Conservation (phyloP, 1,140 invertebrate species). For the Anthonomus grandis region DNA sequence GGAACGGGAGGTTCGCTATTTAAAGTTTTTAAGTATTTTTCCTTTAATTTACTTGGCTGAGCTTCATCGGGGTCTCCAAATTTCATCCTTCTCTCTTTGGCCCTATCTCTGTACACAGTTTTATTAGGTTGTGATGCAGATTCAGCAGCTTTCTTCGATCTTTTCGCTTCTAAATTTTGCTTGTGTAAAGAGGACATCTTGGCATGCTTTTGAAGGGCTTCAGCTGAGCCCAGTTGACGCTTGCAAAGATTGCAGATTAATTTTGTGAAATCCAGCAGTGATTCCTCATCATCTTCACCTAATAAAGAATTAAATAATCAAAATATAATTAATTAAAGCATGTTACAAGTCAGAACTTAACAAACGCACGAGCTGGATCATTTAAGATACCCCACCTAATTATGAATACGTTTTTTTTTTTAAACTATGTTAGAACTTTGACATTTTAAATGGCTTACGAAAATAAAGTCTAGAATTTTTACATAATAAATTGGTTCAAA, state of each 20-base stretch:
- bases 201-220: constrained; percentile 86
- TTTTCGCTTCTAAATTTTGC: constrained; percentile 72
- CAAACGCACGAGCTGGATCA: no score
- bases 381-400: no score
- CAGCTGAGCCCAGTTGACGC: constrained; percentile 85
- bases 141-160: constrained; percentile 33
- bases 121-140: constrained; percentile 48
- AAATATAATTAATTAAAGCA: no score
- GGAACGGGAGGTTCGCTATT: constrained; percentile 43
- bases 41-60: constrained; percentile 67
- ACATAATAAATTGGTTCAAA: no score
- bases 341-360: no score
- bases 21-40: constrained; percentile 54
- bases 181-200: constrained; percentile 95
- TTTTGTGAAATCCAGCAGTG: constrained; percentile 82
- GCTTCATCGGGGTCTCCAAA: constrained; percentile 86
- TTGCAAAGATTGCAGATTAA: constrained; percentile 95
- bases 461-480: no score
- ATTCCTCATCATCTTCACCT: constrained; percentile 57
- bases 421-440: no score
- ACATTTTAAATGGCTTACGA: no score
- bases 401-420: no score
- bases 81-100: constrained; percentile 91
- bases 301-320: no score
- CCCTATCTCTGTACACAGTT: constrained; percentile 77